Evolutionary conservation across 2,113 vertebrate genomes (phyloP).

Genomic region (Gymnocephalus cernua): DNA sequence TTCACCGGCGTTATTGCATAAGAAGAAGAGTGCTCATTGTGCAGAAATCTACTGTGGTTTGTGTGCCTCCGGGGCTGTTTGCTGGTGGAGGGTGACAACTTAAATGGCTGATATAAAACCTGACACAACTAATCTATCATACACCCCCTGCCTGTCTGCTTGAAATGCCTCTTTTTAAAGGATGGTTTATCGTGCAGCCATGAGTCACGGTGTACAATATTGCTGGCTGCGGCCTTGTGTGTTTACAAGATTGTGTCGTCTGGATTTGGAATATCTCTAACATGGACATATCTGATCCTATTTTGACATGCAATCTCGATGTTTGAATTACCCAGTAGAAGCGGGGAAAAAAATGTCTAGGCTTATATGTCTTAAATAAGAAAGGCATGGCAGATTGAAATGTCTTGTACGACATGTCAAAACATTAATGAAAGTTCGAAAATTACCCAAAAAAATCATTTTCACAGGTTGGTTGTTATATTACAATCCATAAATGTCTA

Average conservation of each 20-base stretch:
- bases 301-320: slow-evolving; percentile 54
- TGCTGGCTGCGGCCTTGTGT: slow-evolving; percentile 68
- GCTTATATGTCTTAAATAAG: background rate
- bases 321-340: slow-evolving; percentile 27
- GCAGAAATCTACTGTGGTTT: slow-evolving; percentile 61
- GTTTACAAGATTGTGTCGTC: slow-evolving; percentile 63
- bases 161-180: slow-evolving; percentile 76
- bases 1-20: slow-evolving; percentile 44
- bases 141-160: slow-evolving; percentile 71
- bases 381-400: background rate
- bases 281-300: slow-evolving; percentile 39
- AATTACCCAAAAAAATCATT: background rate
- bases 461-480: background rate
- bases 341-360: slow-evolving; percentile 2
- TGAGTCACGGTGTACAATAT: slow-evolving; percentile 66
- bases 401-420: background rate
- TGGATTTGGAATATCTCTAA: slow-evolving; percentile 49
- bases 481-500: background rate
- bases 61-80: slow-evolving; percentile 72
- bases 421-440: background rate
- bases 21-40: slow-evolving; percentile 41
- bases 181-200: slow-evolving; percentile 71
- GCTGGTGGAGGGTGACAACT: slow-evolving; percentile 78
- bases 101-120: slow-evolving; percentile 84
- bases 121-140: slow-evolving; percentile 83